Evolutionary conservation across 2,797 vertebrate genomes (phyloP).

Genomic region (Halcyon badia): DNA sequence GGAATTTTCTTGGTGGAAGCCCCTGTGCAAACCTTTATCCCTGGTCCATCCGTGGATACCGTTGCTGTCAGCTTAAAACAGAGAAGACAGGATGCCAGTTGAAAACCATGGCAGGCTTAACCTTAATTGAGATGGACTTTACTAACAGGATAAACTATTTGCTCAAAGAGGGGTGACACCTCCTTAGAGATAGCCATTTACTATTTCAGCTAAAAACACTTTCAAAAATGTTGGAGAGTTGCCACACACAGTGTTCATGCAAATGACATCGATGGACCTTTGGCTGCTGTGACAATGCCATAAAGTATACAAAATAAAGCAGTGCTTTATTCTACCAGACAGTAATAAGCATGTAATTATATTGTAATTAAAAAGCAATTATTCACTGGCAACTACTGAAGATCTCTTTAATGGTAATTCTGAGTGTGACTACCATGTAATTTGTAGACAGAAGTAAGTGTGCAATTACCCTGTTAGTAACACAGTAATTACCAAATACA

Average conservation of each 20-base stretch:
- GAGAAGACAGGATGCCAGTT: not conserved
- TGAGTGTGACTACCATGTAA: conserved; percentile 78
- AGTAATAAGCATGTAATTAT: conserved; percentile 79
- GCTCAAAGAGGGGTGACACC: conserved; percentile 12
- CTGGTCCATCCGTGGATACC: accelerated
- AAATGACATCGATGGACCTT: conserved; percentile 31
- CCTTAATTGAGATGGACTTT: conserved; percentile 1
- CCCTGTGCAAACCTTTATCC: not conserved
- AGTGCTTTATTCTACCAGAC: conserved; percentile 67
- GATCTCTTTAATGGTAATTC: conserved; percentile 79
- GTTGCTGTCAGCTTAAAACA: not conserved
- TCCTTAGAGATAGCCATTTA: not conserved
- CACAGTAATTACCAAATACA: conserved; percentile 80
- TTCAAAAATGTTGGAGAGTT: conserved; percentile 39
- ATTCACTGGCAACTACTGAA: conserved; percentile 77
- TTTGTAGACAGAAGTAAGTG: conserved; percentile 79
- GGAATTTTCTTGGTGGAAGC: not conserved
- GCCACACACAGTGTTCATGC: not conserved
- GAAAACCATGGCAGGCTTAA: not conserved
- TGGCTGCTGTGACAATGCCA: conserved; percentile 42
- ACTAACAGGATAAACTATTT: conserved; percentile 23
- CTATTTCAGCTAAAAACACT: conserved; percentile 16
- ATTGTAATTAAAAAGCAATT: conserved; percentile 82
- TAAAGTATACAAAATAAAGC: conserved; percentile 55
- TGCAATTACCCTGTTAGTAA: conserved; percentile 83